Evolutionary conservation across 2,888 invertebrate genomes (phyloP).

Genomic region (Latrodectus elegans): DNA sequence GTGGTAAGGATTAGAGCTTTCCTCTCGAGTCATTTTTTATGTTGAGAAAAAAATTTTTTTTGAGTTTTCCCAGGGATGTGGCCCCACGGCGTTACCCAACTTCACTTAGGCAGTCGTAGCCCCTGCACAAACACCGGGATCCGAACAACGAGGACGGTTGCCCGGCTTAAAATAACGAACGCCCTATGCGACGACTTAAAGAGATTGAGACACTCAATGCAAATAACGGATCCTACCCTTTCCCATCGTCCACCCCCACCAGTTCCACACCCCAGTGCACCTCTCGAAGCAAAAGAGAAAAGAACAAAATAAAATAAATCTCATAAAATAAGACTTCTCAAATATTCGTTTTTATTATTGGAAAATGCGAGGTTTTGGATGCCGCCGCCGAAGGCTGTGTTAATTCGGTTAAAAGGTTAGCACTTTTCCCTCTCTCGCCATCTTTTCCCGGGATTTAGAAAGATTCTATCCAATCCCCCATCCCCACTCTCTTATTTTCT

Average conservation of each 20-base stretch:
- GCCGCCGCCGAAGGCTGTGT: slow-evolving; percentile 42
- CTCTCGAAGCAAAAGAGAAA: not conserved
- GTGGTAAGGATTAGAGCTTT: not conserved
- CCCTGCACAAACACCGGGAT: slow-evolving; percentile 50
- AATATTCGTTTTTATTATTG: slow-evolving; percentile 67
- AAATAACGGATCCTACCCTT: slow-evolving; percentile 33
- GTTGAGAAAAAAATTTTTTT: slow-evolving; percentile 15
- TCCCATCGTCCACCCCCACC: slow-evolving; percentile 4
- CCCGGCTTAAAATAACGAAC: slow-evolving; percentile 59
- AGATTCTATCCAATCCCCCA: not conserved
- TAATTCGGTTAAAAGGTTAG: slow-evolving; percentile 68
- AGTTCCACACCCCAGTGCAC: not conserved
- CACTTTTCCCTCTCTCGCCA: slow-evolving; percentile 45
- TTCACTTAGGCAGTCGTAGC: slow-evolving; percentile 34
- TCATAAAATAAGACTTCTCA: slow-evolving; percentile 55
- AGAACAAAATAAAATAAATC: slow-evolving; percentile 36
- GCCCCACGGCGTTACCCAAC: slow-evolving; percentile 56
- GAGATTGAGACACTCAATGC: slow-evolving; percentile 65
- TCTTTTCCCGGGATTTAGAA: not conserved
- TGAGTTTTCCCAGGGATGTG: slow-evolving; percentile 40
- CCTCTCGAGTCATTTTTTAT: slow-evolving; percentile 31
- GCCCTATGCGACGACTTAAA: slow-evolving; percentile 63
- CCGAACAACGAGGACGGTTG: slow-evolving; percentile 42
- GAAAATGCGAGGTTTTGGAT: slow-evolving; percentile 23
- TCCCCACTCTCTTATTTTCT: not conserved